phyloP scores from a whole-genome alignment of 2,797 vertebrate species.

The Graptemys geographica region DNA sequence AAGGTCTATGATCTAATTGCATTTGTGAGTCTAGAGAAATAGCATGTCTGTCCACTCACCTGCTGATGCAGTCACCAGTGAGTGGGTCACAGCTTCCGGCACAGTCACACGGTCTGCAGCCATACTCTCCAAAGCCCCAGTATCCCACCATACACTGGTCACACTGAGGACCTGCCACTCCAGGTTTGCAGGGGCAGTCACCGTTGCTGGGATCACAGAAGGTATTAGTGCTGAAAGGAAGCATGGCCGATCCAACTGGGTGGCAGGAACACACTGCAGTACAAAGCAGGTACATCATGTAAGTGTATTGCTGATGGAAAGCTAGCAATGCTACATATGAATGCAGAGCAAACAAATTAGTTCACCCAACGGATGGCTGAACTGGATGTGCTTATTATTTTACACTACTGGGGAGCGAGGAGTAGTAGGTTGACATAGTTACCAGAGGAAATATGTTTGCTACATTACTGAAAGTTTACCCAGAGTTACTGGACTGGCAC shows the following conservation, averaged over 20 bases:
- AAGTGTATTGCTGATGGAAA: background rate
- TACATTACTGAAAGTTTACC: background rate
- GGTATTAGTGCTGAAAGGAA: conserved; percentile 79
- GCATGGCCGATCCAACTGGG: conserved; percentile 87
- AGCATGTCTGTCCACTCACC: conserved; percentile 77
- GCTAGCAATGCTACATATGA: background rate
- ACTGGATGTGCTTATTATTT: background rate
- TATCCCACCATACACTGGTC: conserved; percentile 95
- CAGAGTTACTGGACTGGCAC: background rate
- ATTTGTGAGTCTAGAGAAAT: background rate
- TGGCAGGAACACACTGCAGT: conserved; percentile 92
- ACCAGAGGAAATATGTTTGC: background rate
- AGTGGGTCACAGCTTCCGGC: conserved; percentile 91
- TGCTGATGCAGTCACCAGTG: conserved; percentile 90
- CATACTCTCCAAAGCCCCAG: conserved; percentile 94
- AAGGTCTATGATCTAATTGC: background rate
- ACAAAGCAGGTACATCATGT: background rate
- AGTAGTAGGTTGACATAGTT: background rate
- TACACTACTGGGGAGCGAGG: background rate
- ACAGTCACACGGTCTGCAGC: conserved; percentile 94
- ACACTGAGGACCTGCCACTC: conserved; percentile 89
- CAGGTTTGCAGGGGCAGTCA: conserved; percentile 95
- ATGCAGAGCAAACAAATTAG: background rate
- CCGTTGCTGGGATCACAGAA: conserved; percentile 92
- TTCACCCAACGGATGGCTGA: background rate